phyloP scores from a whole-genome alignment of 2,888 invertebrate genomes.

The Sialis lutaria region DNA sequence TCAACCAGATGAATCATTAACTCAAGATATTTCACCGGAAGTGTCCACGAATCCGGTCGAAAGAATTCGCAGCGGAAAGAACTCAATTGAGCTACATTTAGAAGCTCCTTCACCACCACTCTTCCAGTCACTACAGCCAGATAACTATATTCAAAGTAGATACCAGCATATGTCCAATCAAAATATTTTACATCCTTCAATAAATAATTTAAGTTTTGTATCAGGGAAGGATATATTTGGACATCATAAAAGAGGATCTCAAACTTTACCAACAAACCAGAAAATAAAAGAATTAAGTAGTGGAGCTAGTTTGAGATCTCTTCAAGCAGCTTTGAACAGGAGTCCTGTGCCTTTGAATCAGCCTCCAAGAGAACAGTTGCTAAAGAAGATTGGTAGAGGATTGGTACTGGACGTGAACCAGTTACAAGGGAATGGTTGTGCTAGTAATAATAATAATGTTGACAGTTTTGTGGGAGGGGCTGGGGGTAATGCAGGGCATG shows the following conservation, averaged over 20 bases:
- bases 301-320: neutral
- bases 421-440: constrained; percentile 10
- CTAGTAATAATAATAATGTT: neutral
- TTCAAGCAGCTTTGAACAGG: constrained; percentile 1
- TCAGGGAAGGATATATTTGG: constrained; percentile 10
- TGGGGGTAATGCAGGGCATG: too few species aligned
- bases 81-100: constrained; percentile 2
- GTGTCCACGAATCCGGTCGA: neutral
- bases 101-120: constrained; percentile 18
- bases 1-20: too few species aligned
- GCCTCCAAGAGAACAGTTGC: constrained; percentile 14
- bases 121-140: constrained; percentile 21
- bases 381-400: constrained; percentile 25
- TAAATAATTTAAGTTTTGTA: constrained; percentile 23
- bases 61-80: constrained; percentile 1
- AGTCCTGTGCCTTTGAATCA: constrained; percentile 17
- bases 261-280: constrained; percentile 2
- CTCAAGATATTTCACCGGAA: neutral
- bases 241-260: neutral
- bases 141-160: constrained; percentile 14
- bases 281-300: constrained; percentile 3
- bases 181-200: constrained; percentile 20
- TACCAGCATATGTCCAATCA: constrained; percentile 12
- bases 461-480: neutral
- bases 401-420: constrained; percentile 28